Evolutionary conservation across 92 coral and sea anemone genomes (phyloP), one percentile per base, ranked within the genome.

Genomic region (Parazoanthus darwini): DNA sequence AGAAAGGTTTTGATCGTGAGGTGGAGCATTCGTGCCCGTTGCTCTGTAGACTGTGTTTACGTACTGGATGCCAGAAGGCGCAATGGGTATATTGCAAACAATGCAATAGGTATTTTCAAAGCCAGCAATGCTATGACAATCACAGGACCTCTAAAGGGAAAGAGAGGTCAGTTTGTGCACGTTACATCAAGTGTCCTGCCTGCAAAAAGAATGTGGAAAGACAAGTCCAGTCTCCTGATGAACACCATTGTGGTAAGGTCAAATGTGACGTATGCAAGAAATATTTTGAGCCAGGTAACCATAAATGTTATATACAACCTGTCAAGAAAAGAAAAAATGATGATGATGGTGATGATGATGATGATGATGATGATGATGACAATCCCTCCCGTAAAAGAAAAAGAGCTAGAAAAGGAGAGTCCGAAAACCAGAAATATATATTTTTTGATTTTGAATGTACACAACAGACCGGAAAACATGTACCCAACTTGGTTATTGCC

Each of bases 391-490:
- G 38, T 5, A 74, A 74, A 36, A 74, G 78, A 26, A 16, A 29
- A 3, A 43, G 78, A 74, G 6, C 18, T 25, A 87, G 38, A 20
- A 66, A 25, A 6, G 46, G 82, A 33, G 79, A 56, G 36, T 66
- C 35, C 1, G 68, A 39, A 39, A 4, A 39, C 3, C 42, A 46
- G 72, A 46, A 39, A 18, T 88, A 73, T 43, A 29, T 88, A 0
- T 90, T 92, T 75, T 92, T 78, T 38, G 90, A 92, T 38, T 74
- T 90, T 50, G 96, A 92, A 50, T 56, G 89, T 1, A 78, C 14
- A 0, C 94, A 92, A 33, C 92, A 92, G 22, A 81, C 86, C 4
- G 97, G 93, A 18, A 26, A 23, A 8, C 94, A 94, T 46, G 43
- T 86, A 8, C 89, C 92, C 4, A 92, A 92, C 84, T 81, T 90